These are phyloP conservation scores for Nephrocerus scutellatus DNA, from an alignment of 2,888 invertebrate genomes.

Conservation along the genomic window DNA sequence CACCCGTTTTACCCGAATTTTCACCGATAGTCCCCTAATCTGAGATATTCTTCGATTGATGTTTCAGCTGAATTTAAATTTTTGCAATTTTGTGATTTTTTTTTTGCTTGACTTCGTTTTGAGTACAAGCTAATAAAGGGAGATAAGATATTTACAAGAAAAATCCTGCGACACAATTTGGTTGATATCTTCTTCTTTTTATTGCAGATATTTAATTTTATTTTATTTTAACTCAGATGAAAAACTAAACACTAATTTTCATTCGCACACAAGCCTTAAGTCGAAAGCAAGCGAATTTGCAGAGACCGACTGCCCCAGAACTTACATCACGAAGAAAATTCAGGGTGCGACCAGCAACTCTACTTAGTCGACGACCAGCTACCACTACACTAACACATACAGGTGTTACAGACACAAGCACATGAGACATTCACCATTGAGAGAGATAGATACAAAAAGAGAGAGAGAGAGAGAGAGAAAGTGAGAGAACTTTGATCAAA, in stretches of 20 bases:
- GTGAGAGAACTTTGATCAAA: too few relatives aligned
- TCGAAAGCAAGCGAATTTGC: slow-evolving; percentile 37
- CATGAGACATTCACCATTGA: neutral
- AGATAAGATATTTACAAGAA: too few relatives aligned
- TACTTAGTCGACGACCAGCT: slow-evolving; percentile 6
- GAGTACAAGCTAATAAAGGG: too few relatives aligned
- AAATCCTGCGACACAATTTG: too few relatives aligned
- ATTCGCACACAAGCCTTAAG: slow-evolving; percentile 20
- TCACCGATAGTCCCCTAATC: too few relatives aligned
- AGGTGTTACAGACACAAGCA: neutral
- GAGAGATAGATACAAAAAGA: neutral
- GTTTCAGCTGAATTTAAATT: too few relatives aligned
- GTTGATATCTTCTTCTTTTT: too few relatives aligned
- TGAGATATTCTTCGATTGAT: too few relatives aligned
- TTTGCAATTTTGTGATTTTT: too few relatives aligned
- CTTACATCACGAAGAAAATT: slow-evolving; percentile 45
- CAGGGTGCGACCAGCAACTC: slow-evolving; percentile 38
- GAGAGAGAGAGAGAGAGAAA: neutral
- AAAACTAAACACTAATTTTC: neutral
- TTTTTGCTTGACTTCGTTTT: too few relatives aligned
- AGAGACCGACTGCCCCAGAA: slow-evolving; percentile 43
- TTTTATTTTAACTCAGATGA: neutral
- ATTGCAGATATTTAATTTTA: neutral
- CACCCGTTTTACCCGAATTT: too few relatives aligned
- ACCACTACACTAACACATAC: neutral